These are phyloP conservation scores for Trididemnum nubilum DNA, from an alignment of 23 tunicate species.

Conservation along the genomic window DNA sequence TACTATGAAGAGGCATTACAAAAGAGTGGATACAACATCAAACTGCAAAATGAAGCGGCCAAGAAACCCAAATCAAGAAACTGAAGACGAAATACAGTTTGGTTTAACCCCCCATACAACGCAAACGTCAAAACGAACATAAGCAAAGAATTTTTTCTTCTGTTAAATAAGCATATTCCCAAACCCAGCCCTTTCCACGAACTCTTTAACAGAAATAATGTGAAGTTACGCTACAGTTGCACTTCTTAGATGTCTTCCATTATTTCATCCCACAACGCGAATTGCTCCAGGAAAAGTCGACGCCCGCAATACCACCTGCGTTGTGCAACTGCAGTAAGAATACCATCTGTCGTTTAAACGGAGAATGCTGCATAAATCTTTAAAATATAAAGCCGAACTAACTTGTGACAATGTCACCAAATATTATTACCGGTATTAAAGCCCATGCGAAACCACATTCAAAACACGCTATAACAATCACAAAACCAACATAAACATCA, in stretches of 20 bases:
- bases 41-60: not conserved
- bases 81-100: not conserved
- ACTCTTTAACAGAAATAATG: not conserved
- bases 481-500: no score
- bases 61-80: not conserved
- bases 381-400: not conserved
- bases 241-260: not conserved
- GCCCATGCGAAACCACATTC: not conserved
- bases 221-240: not conserved
- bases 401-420: not conserved
- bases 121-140: constrained; percentile 4
- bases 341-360: not conserved
- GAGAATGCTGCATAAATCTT: not conserved
- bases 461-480: not conserved
- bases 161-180: not conserved
- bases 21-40: not conserved
- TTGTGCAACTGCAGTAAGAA: not conserved
- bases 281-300: no score
- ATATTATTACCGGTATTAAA: not conserved
- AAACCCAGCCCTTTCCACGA: not conserved
- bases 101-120: constrained; percentile 7
- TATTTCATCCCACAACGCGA: not conserved
- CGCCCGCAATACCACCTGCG: no score
- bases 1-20: no score
- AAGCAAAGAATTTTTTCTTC: not conserved